Conservation (phyloP, 2,797 vertebrate species). For the Alcedo quadribrachys region DNA sequence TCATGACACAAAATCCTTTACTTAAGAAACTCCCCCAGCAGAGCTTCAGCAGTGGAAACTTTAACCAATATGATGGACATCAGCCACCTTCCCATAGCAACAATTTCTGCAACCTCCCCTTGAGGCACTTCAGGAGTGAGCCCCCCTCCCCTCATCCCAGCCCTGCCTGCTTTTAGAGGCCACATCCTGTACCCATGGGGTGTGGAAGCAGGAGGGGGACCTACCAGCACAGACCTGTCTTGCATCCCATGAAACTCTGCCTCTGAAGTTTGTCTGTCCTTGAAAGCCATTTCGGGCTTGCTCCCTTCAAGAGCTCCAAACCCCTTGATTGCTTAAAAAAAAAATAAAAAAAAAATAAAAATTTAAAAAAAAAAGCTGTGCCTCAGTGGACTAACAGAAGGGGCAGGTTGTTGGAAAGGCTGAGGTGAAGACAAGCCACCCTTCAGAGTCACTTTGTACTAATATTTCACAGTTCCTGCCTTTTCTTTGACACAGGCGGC, state of each 20-base stretch:
- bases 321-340: background rate
- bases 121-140: fast-evolving
- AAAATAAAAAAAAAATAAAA: background rate
- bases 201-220: background rate
- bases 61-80: fast-evolving
- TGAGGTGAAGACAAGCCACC: background rate
- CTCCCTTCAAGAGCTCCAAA: background rate
- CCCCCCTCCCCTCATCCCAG: background rate
- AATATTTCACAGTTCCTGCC: background rate
- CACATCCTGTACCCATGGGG: fast-evolving
- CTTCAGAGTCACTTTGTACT: background rate
- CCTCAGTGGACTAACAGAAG: background rate
- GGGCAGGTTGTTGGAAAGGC: background rate
- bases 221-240: fast-evolving
- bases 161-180: background rate
- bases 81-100: background rate
- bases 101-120: background rate
- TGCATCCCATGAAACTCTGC: background rate
- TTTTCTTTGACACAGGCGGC: background rate
- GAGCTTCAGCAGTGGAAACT: background rate
- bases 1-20: background rate
- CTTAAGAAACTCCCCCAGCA: background rate
- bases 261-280: background rate
- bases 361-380: background rate
- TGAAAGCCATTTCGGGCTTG: background rate